phyloP scores from a whole-genome alignment of 2,888 invertebrate genomes.

The Crossocerus cetratus region DNA sequence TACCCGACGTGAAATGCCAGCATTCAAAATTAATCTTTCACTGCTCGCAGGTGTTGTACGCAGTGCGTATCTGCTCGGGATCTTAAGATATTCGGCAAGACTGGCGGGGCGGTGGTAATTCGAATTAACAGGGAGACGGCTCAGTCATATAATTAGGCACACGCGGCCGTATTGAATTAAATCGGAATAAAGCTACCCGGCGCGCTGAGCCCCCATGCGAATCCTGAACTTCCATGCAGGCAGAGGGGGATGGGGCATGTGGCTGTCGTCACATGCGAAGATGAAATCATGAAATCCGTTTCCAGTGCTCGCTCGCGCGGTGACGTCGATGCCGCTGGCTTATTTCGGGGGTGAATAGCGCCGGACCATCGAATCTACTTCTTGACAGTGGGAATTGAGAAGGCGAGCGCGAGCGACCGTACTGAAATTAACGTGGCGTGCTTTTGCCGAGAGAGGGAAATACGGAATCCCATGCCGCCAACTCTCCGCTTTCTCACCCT shows the following conservation, averaged over 20 bases:
- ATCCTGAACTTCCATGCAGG: background rate
- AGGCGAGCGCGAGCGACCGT: background rate
- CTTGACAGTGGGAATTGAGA: background rate
- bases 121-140: background rate
- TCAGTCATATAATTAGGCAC: background rate
- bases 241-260: background rate
- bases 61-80: background rate
- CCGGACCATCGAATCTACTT: constrained; percentile 14
- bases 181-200: background rate
- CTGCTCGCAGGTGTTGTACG: background rate
- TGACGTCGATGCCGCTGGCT: background rate
- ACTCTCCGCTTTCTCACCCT: no score
- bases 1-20: no score
- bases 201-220: no score
- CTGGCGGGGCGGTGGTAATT: background rate
- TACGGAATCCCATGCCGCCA: no score
- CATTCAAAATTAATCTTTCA: background rate
- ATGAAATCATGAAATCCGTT: constrained; percentile 3
- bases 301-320: background rate
- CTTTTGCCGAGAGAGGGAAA: background rate
- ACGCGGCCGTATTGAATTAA: constrained; percentile 2
- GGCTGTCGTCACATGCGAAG: no score
- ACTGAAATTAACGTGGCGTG: constrained; percentile 10
- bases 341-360: constrained; percentile 7
- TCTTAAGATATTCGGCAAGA: background rate